Evolutionary conservation across 37 sponge, comb jelly and placozoan species (phyloP), one percentile per base, ranked within the genome.

Genomic region (Ephydatia muelleri): DNA sequence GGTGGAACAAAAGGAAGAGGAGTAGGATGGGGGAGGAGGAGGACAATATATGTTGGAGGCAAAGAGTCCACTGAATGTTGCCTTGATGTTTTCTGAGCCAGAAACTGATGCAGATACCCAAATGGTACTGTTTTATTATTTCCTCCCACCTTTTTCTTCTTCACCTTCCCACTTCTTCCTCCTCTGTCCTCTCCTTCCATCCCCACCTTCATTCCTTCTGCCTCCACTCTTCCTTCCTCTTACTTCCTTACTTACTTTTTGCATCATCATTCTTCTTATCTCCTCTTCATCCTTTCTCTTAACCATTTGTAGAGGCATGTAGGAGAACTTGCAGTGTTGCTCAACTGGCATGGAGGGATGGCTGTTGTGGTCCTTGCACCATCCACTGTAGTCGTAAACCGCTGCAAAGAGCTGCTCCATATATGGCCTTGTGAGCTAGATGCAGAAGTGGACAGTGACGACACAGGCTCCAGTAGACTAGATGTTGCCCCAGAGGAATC

Each of bases 331-430:
- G 11, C 36, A 9, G 66, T 83, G 25, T 36, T 66, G 65, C 65
- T 75, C 75, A 31, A 37, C 22, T 22, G 85, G 26, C 65, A 71
- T 3, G 38, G 47, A 32, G 21, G 33, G 19, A 43, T 49, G 26
- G 19, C 25, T 5, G 31, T 34, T 3, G 37, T 71, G 5, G 47
- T 39, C 8, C 26, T 87, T n/a, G 82, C 67, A 40, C 77, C 88
- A 67, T 33, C 70, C 69, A 82, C 67, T 40, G 70, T 87, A 0
- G 26, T 87, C 14, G 77, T 82, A 33, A 87, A 87, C 49, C 76
- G 32, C 65, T 65, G 66, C 66, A 8, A 34, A 49, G 31, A 66
- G 8, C 19, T 32, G 13, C 80, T 79, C 32, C 29, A 64, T 28
- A 34, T 73, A 57, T 31, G 80, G 80, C 80, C 80, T 22, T 65